Evolutionary conservation across 1,140 invertebrate species (phyloP), one percentile per base, ranked within the genome.

Genomic region (Megathymus violae): DNA sequence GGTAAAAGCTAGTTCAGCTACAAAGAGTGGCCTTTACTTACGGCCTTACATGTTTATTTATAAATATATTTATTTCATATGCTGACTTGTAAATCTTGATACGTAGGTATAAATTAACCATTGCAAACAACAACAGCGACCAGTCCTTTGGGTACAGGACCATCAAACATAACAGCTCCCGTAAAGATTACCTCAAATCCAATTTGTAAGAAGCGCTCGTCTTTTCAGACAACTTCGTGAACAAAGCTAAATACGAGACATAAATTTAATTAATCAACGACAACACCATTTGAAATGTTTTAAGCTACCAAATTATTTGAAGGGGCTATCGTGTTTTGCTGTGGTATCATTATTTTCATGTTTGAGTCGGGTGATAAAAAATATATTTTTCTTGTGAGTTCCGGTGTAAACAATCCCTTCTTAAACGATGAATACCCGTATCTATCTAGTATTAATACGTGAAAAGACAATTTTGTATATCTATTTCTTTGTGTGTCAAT

Each of bases 191-290:
- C 36, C 11, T 17, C 16, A 17, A 40, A 52, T 22, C 50, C 50
- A 52, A 41, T 52, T 41, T 41, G 36, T 17, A 41, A 54, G 50
- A 54, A 27, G 13, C 36, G 38, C 47, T 36, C 16, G 31, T 41
- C 52, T 56, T 43, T 56, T 56, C 11, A 56, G 40, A 56, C 52
- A 43, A 43, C 52, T 56, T 56, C 38, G 43, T 40, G 41, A 56
- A 43, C 38, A 56, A 56, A 56, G 38, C 52, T 43, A 43, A 56
- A 56, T 41, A 56, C 52, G 40, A 15, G 38, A 41, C 7, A 19
- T 31, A 52, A 52, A 41, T 43, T 40, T 56, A 56, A 56, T 43
- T 56, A 56, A 56, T 56, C 51, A 56, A 56, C 11, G 51, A 40
- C 19, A 40, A 27, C 44, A 10, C 19, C 11, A 10, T 15, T 25